Base-by-base conservation (phyloP, 2,113 vertebrate species). In the Gasterosteus nipponicus region DNA sequence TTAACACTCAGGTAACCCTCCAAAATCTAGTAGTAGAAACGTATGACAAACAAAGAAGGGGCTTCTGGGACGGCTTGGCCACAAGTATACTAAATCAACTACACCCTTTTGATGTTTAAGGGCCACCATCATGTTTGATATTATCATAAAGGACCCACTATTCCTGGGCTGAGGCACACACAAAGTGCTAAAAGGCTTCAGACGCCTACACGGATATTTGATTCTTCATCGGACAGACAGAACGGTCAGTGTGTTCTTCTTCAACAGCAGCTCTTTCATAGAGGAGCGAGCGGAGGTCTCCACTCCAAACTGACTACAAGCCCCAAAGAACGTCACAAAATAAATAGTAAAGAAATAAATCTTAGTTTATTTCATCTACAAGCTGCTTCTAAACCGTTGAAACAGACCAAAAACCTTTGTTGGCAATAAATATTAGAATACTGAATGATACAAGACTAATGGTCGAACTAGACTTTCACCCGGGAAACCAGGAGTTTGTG, bases 171-270 rank as follows among this genome's bases (percentile, higher is more conserved):
- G 35, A 77, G 26, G 44, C 59, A 53, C 11, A 64, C 29, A 61
- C 47, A 26, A 53, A 18, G n/a, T 73, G 49, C 15, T 64, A 9
- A 81, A 66, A 73, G 67, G 35, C 63, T 85, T 35, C 33, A 73
- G 73, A 69, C 76, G 44, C 75, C 86, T 66, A 75, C 33, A 41
- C 59, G 79, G 53, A 64, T 89, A 71, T 84, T 82, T 78, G 66
- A 56, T 77, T 83, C 74, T 62, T 66, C 64, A 18, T 18, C 42
- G 69, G 58, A 66, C 75, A 69, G 71, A 79, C 75, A 84, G 77
- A 78, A 46, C 11, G 58, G 81, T 49, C 57, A 72, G 67, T 89
- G 74, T 80, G 66, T 58, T 41, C 15, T 59, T 46, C 75, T 57
- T 44, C 67, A 31, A 83, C 75, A 86, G 84, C 69, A 54, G 63